Evolutionary conservation across 2,797 vertebrate species (phyloP).

Genomic region (Merluccius polli): DNA sequence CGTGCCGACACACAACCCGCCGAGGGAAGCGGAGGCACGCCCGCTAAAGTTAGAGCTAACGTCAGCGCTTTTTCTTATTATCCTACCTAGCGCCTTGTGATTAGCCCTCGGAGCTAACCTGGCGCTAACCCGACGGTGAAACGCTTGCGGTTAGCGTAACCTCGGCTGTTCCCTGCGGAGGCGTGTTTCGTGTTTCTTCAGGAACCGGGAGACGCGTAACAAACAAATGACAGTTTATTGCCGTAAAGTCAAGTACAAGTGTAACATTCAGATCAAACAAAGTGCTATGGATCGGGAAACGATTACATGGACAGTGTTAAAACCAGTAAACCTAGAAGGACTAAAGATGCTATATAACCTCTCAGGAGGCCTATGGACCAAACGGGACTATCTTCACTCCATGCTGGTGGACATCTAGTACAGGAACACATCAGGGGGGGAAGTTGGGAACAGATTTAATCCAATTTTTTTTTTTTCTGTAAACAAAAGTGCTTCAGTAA

Average conservation of each 20-base stretch:
- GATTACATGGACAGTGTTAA: constrained; percentile 28
- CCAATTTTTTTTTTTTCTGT: constrained; percentile 26
- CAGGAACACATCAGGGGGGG: constrained; percentile 36
- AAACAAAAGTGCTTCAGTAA: constrained; percentile 50
- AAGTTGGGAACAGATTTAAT: constrained; percentile 34
- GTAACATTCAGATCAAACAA: constrained; percentile 48
- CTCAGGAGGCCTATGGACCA: constrained; percentile 2
- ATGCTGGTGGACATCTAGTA: constrained; percentile 51
- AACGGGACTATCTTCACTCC: constrained; percentile 23
- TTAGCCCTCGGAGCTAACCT: not conserved
- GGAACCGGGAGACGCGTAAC: not conserved
- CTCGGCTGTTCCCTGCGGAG: not conserved
- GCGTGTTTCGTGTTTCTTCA: constrained; percentile 2
- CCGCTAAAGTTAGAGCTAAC: not conserved
- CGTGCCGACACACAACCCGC: too few species aligned
- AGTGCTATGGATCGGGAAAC: constrained; percentile 36
- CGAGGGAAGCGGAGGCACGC: not conserved
- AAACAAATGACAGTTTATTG: constrained; percentile 62
- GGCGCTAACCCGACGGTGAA: not conserved
- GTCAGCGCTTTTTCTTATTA: not conserved
- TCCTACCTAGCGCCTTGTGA: not conserved
- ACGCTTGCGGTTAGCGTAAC: too few species aligned
- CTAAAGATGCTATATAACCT: constrained; percentile 23
- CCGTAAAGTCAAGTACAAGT: constrained; percentile 43
- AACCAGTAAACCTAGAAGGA: constrained; percentile 24